These are phyloP conservation scores for Phymastichus coffea DNA, from an alignment of 1,140 invertebrate genomes.

Conservation along the genomic window DNA sequence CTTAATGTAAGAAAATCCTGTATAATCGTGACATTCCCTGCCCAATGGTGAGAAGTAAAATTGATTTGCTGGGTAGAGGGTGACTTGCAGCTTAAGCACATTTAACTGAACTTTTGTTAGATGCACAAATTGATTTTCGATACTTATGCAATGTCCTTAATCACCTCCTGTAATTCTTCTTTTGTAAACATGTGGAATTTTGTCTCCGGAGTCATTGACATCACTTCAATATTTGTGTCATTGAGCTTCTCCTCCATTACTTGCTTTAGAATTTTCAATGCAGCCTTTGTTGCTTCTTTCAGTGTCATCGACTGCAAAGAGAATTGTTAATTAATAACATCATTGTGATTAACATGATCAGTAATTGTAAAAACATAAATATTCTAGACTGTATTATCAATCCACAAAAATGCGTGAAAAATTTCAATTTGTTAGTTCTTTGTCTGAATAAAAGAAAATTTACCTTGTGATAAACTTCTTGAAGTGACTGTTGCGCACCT, in stretches of 20 bases:
- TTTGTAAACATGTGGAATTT: constrained; percentile 90
- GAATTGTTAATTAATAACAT: too few relatives aligned
- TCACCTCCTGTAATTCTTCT: constrained; percentile 88
- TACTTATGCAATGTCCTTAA: constrained; percentile 71
- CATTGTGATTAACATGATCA: too few relatives aligned
- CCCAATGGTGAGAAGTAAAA: constrained; percentile 1
- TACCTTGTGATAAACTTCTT: constrained; percentile 84
- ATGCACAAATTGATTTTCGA: constrained; percentile 3
- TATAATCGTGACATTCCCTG: constrained; percentile 7
- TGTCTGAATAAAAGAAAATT: too few relatives aligned
- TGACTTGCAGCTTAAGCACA: neutral
- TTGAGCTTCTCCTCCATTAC: constrained; percentile 99
- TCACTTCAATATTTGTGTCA: constrained; percentile 96
- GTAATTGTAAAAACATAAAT: too few relatives aligned
- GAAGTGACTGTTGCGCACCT: constrained; percentile 95
- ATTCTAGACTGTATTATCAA: too few relatives aligned
- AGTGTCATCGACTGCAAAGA: constrained; percentile 87
- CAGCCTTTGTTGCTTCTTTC: constrained; percentile 90
- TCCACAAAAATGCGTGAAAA: too few relatives aligned
- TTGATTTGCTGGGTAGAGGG: constrained; percentile 12
- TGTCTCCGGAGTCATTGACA: constrained; percentile 83
- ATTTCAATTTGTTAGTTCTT: too few relatives aligned
- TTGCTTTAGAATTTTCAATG: constrained; percentile 95
- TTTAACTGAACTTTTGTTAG: neutral
- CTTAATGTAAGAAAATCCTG: constrained; percentile 24